phyloP scores from a whole-genome alignment of 2,113 vertebrate genomes.

The Myodes glareolus region DNA sequence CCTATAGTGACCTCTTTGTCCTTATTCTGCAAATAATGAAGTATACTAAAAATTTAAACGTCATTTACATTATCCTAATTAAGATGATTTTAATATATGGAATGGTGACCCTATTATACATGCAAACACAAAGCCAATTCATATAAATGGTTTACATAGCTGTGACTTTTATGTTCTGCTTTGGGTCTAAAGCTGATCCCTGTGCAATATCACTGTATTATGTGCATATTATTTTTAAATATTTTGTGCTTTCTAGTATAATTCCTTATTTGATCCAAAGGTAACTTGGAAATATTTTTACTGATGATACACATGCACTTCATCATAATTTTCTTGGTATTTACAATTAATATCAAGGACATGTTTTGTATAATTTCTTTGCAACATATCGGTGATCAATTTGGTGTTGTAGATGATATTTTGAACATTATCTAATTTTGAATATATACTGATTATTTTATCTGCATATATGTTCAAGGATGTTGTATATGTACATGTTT shows the following conservation, averaged over 20 bases:
- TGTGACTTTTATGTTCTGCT: background rate
- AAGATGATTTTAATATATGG: background rate
- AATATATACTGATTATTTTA: too few species aligned
- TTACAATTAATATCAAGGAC: background rate
- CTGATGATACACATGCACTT: background rate
- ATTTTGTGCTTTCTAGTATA: constrained; percentile 9
- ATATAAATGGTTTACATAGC: too few species aligned
- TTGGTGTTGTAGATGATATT: background rate
- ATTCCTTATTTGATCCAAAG: background rate
- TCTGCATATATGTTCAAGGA: background rate
- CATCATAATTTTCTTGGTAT: background rate
- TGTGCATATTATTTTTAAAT: background rate
- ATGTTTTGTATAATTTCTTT: background rate
- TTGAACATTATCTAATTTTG: background rate
- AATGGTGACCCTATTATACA: background rate
- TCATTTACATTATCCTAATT: background rate
- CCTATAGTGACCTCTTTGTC: background rate
- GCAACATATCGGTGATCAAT: background rate
- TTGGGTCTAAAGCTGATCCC: background rate
- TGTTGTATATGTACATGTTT: background rate
- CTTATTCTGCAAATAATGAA: background rate
- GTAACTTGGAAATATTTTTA: background rate
- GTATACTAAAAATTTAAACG: background rate
- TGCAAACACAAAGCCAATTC: background rate
- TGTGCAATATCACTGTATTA: background rate